Conservation (phyloP, 2,888 invertebrate species). For the Acanthacorydalis orientalis region DNA sequence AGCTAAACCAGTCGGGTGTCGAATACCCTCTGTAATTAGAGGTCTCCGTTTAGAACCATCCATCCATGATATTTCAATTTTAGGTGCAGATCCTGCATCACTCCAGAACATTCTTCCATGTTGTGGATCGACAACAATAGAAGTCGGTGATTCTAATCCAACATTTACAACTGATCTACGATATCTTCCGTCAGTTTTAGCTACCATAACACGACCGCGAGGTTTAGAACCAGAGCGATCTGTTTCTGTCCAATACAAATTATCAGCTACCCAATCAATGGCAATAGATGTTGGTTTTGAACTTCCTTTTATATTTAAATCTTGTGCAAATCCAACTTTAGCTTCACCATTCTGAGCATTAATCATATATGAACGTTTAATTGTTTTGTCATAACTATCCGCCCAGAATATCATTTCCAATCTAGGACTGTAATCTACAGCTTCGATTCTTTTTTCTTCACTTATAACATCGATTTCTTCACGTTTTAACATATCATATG, state of each 20-base stretch:
- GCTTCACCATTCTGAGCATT: slow-evolving; percentile 60
- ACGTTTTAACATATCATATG: slow-evolving; percentile 41
- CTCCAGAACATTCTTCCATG: slow-evolving; percentile 84
- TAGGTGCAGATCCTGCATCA: slow-evolving; percentile 78
- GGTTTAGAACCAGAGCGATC: slow-evolving; percentile 59
- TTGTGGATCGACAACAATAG: slow-evolving; percentile 76
- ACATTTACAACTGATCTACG: slow-evolving; percentile 60
- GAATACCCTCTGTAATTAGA: slow-evolving; percentile 63
- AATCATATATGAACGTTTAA: slow-evolving; percentile 82
- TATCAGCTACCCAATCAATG: slow-evolving; percentile 86
- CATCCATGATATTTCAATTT: slow-evolving; percentile 94
- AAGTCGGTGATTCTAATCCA: slow-evolving; percentile 72
- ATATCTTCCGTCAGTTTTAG: slow-evolving; percentile 80
- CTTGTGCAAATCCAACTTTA: slow-evolving; percentile 71
- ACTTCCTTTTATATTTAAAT: slow-evolving; percentile 67
- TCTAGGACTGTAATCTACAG: slow-evolving; percentile 76
- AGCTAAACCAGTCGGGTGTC: slow-evolving; percentile 76
- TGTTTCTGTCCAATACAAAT: slow-evolving; percentile 87
- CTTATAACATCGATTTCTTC: slow-evolving; percentile 63
- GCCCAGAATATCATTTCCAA: slow-evolving; percentile 88
- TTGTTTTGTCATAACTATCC: slow-evolving; percentile 77
- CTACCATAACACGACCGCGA: slow-evolving; percentile 68
- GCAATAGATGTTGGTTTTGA: slow-evolving; percentile 78
- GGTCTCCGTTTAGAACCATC: slow-evolving; percentile 78
- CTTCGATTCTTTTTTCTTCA: slow-evolving; percentile 77